phyloP scores from a whole-genome alignment of 2,888 invertebrate genomes.

The Chrysolina haemoptera region DNA sequence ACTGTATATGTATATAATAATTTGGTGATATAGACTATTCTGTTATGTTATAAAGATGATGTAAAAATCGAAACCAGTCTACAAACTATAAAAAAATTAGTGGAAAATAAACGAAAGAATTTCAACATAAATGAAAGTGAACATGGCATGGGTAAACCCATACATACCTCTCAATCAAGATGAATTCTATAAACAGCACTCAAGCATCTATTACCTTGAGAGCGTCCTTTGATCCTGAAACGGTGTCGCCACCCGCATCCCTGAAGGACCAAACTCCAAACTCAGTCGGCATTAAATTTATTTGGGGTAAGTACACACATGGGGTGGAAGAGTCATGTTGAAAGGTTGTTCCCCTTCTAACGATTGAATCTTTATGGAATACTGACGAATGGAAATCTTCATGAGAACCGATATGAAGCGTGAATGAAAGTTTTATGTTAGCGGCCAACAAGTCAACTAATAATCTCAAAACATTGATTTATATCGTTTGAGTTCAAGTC shows the following conservation, averaged over 20 bases:
- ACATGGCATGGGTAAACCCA: background rate
- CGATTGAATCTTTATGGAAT: conserved; percentile 7
- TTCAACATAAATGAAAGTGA: no score
- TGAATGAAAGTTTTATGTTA: background rate
- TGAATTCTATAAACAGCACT: background rate
- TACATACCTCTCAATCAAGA: background rate
- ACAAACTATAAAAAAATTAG: no score
- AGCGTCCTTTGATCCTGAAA: conserved; percentile 51
- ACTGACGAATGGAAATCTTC: background rate
- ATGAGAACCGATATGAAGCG: background rate
- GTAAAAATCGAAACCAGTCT: no score
- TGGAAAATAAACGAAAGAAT: no score
- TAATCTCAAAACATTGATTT: no score
- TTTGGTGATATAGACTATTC: no score
- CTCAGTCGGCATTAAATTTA: conserved; percentile 30
- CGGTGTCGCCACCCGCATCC: conserved; percentile 56
- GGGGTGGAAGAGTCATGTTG: conserved; percentile 27
- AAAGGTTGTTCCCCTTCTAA: conserved; percentile 33
- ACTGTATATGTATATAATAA: no score
- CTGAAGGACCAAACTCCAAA: conserved; percentile 51
- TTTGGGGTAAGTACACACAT: conserved; percentile 32
- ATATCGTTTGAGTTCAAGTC: no score
- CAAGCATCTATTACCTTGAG: conserved; percentile 29
- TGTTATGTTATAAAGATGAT: no score
- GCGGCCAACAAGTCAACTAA: no score